Percentiles rank a stretch among this genome's conserved stretches.
phyloP scores from a whole-genome alignment of 2,797 vertebrate species.

The Helicolenus hilgendorfi region DNA sequence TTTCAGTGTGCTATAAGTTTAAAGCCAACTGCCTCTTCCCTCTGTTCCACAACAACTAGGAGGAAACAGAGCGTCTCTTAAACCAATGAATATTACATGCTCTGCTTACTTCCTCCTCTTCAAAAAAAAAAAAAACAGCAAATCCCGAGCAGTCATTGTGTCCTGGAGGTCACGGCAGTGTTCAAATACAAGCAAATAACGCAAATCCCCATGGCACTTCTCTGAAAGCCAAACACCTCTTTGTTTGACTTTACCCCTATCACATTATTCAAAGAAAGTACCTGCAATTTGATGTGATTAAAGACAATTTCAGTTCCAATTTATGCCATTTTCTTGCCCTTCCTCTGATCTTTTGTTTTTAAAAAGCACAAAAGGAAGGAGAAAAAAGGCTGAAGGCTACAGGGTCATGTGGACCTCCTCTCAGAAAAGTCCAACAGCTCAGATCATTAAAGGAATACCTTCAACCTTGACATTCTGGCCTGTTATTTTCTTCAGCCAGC shows the following conservation, averaged over 20 bases:
- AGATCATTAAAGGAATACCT: conserved; percentile 41
- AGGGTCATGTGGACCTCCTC: conserved; percentile 8
- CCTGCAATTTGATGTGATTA: background rate
- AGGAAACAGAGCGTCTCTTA: background rate
- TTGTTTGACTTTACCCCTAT: background rate
- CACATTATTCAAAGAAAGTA: background rate
- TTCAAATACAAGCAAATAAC: background rate
- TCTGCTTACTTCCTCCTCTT: background rate
- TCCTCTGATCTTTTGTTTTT: background rate
- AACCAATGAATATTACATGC: conserved; percentile 10
- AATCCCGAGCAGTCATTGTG: background rate
- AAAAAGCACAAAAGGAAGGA: background rate
- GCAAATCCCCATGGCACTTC: background rate
- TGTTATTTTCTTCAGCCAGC: conserved; percentile 8
- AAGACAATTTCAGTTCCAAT: background rate
- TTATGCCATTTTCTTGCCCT: background rate
- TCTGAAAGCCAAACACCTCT: background rate
- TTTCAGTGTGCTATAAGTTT: background rate
- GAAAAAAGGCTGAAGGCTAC: background rate
- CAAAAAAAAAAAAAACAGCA: background rate
- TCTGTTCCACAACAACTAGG: background rate
- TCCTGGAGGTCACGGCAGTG: background rate
- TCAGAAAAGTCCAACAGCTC: conserved; percentile 3
- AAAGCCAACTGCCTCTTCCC: background rate
- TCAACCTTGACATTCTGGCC: conserved; percentile 26